These are phyloP conservation scores for Hirtodrosophila trivittata DNA, from an alignment of 2,888 invertebrate species.

Conservation along the genomic window DNA sequence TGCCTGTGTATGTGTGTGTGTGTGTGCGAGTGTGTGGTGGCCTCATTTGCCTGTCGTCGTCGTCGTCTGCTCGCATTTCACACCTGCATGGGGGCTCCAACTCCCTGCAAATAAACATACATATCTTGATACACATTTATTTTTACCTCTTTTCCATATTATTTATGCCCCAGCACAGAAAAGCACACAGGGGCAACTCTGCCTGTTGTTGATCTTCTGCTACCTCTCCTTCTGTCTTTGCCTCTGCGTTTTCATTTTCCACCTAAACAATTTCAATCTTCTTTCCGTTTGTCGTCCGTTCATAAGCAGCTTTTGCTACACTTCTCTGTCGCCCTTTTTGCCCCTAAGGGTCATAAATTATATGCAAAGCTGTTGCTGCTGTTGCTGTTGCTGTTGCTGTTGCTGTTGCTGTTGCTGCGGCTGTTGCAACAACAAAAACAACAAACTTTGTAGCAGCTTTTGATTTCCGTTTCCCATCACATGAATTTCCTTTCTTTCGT, in stretches of 20 bases:
- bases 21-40: slow-evolving; percentile 31
- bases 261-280: slow-evolving; percentile 68
- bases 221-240: slow-evolving; percentile 22
- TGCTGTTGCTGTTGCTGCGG: slow-evolving; percentile 3
- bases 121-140: slow-evolving; percentile 63
- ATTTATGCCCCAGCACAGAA: slow-evolving; percentile 38
- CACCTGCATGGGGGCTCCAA: slow-evolving; percentile 49
- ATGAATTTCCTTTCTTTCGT: slow-evolving; percentile 73
- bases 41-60: slow-evolving; percentile 50
- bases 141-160: slow-evolving; percentile 51
- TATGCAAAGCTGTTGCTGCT: slow-evolving; percentile 67
- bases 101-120: slow-evolving; percentile 59
- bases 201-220: slow-evolving; percentile 7
- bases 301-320: slow-evolving; percentile 71
- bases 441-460: slow-evolving; percentile 73
- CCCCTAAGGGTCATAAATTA: slow-evolving; percentile 67
- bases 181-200: not conserved
- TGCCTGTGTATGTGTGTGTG: not conserved
- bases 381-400: slow-evolving; percentile 41
- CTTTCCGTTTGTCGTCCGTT: slow-evolving; percentile 42
- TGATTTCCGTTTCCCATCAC: slow-evolving; percentile 81
- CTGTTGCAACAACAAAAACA: slow-evolving; percentile 39
- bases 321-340: slow-evolving; percentile 41
- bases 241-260: slow-evolving; percentile 58
- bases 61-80: slow-evolving; percentile 58